Evolutionary conservation across 1,140 invertebrate species (phyloP), one percentile per base, ranked within the genome.

Genomic region (Pteromalus puparum): DNA sequence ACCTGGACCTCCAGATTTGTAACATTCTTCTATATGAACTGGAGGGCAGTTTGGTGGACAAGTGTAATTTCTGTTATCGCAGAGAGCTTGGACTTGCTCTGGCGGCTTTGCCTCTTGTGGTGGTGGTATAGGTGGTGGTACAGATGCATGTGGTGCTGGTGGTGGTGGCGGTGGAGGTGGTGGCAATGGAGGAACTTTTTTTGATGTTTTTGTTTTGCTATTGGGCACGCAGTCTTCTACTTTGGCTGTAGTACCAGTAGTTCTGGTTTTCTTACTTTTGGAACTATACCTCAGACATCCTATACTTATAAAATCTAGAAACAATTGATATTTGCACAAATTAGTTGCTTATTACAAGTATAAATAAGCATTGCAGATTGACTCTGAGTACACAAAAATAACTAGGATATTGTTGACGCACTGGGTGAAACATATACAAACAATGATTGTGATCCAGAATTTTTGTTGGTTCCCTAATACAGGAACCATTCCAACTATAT

Each of bases 161-260:
- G 21, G 84, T 67, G 28, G 73, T 24, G 84, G 79, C 18, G 42
- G 38, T 21, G 76, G 83, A 21, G 67, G 70, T 53, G 42, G 85
- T 74, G 77, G 83, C n/a, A 81, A 38, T 2, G 76, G 87, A 28
- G 74, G 82, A 65, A 79, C 74, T 73, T 74, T 82, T 81, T 87
- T 85, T 1, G 24, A 86, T 87, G 78, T 81, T 81, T 24, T 87
- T 77, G 48, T 73, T 82, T 88, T 87, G 53, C 15, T 21, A 53
- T 18, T 61, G 24, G 91, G 89, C 68, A 88, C 12, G 85, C 91
- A 91, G 89, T 92, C 91, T 67, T 92, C 91, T 18, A 90, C 90
- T 76, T 85, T 90, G 18, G 89, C 82, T n/a, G 90, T 91, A 18
- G 83, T 85, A 3, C 90, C 90, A 12, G 81, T 26, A 10, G 81